phyloP scores from a whole-genome alignment of 1,140 invertebrate genomes.

The Ylistrum balloti region DNA sequence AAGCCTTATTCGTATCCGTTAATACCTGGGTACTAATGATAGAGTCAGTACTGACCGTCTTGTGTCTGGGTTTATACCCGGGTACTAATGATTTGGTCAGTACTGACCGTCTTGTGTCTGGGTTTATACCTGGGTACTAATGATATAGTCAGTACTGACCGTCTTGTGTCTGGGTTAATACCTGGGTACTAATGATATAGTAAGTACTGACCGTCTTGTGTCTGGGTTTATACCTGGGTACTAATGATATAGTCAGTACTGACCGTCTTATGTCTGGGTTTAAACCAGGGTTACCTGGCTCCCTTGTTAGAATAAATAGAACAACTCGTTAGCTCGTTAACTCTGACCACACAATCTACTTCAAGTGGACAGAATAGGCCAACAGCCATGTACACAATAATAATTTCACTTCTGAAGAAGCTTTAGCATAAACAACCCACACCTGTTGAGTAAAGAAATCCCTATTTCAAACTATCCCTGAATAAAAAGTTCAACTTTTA shows the following conservation, averaged over 20 bases:
- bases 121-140: too few relatives aligned
- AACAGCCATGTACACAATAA: neutral
- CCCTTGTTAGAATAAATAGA: neutral
- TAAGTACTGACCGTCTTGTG: neutral
- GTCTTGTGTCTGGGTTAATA: too few relatives aligned
- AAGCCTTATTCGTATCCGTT: too few relatives aligned
- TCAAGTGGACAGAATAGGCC: neutral
- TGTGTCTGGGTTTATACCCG: too few relatives aligned
- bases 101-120: too few relatives aligned
- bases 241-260: neutral
- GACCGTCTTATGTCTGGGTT: neutral
- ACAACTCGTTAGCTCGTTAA: constrained; percentile 16
- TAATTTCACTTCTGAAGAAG: constrained; percentile 24
- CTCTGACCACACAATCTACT: constrained; percentile 32
- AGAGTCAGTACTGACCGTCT: too few relatives aligned
- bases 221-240: neutral
- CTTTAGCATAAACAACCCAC: constrained; percentile 1
- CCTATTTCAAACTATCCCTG: neutral
- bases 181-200: too few relatives aligned
- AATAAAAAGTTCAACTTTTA: neutral
- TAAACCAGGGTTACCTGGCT: neutral
- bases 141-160: too few relatives aligned
- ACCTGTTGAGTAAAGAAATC: neutral
- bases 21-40: too few relatives aligned
- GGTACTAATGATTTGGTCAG: too few relatives aligned